phyloP scores from a whole-genome alignment of 2,797 vertebrate genomes.

The Myotis daubentonii region DNA sequence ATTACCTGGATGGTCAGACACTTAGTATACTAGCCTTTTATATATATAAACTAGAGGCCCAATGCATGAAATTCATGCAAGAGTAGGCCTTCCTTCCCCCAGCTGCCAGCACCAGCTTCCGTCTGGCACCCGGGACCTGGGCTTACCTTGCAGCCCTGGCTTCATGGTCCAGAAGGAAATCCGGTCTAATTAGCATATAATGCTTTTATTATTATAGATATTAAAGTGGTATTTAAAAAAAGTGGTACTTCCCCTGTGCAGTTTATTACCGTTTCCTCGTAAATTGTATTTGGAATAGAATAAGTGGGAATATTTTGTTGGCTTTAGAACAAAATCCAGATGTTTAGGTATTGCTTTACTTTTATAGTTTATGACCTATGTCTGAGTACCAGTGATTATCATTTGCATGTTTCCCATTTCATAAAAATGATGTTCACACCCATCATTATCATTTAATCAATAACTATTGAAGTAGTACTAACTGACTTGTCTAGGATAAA shows the following conservation, averaged over 20 bases:
- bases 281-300: neutral
- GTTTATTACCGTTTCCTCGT: neutral
- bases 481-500: neutral
- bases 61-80: too few species aligned
- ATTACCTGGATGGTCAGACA: too few species aligned
- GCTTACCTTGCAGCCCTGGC: too few species aligned
- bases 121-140: too few species aligned
- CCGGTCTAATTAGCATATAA: too few species aligned
- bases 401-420: constrained; percentile 1
- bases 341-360: neutral
- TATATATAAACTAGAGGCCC: too few species aligned
- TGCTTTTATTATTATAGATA: neutral
- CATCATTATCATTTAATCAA: neutral
- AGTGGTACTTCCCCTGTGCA: neutral
- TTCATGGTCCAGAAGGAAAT: too few species aligned
- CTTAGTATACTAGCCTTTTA: too few species aligned
- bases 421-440: neutral
- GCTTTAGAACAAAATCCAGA: constrained; percentile 4
- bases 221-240: neutral
- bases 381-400: neutral
- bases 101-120: too few species aligned
- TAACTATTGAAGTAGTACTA: neutral
- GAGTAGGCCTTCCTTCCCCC: too few species aligned
- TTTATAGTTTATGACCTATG: neutral
- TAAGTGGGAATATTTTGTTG: neutral